Percentiles rank a stretch among this genome's conserved stretches.
Conservation (phyloP, 2,888 invertebrate genomes). For the Cephonodes hylas region DNA sequence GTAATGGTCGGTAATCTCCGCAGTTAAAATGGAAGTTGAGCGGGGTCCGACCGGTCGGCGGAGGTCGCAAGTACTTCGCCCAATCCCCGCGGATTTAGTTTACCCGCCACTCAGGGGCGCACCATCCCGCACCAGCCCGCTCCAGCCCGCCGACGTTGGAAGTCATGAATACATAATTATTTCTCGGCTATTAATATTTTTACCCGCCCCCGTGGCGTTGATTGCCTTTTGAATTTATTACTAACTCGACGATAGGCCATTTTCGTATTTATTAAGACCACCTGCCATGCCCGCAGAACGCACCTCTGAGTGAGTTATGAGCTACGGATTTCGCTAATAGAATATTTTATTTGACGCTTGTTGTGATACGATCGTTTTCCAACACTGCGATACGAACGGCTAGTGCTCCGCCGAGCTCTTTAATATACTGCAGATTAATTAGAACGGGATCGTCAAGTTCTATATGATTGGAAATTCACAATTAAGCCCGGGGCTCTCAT, state of each 20-base stretch:
- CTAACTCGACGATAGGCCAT: conserved; percentile 74
- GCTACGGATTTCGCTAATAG: conserved; percentile 73
- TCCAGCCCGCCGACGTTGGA: conserved; percentile 47
- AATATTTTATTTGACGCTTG: conserved; percentile 70
- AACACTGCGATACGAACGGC: background rate
- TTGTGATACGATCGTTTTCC: conserved; percentile 7
- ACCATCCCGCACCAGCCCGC: no score
- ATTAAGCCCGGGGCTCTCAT: conserved; percentile 13
- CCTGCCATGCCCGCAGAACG: conserved; percentile 68
- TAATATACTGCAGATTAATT: background rate
- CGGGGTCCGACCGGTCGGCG: conserved; percentile 21
- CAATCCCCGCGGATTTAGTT: conserved; percentile 59
- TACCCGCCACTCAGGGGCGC: conserved; percentile 43
- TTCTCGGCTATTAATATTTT: conserved; percentile 80
- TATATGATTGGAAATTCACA: conserved; percentile 16
- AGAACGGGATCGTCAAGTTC: background rate
- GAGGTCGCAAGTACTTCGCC: conserved; percentile 31
- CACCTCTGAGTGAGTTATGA: conserved; percentile 73
- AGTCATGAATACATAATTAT: conserved; percentile 80
- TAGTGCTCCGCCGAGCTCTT: background rate
- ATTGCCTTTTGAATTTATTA: conserved; percentile 82
- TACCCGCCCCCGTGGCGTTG: conserved; percentile 76
- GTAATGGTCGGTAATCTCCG: conserved; percentile 30
- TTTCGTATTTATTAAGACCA: conserved; percentile 81
- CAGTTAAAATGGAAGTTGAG: conserved; percentile 29